Conservation (phyloP, 2,888 invertebrate genomes). For the Aricia artaxerxes region DNA sequence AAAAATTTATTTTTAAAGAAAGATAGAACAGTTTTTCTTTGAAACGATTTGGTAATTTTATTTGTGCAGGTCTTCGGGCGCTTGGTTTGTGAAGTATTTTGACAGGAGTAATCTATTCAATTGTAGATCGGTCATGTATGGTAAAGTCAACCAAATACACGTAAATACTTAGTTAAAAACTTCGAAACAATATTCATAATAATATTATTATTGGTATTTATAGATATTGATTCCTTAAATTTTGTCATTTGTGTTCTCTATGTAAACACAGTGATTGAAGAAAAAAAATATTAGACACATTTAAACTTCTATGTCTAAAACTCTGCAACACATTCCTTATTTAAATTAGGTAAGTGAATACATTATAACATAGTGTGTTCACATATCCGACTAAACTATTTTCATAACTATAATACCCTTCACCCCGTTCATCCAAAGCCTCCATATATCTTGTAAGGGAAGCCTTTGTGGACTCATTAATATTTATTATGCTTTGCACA, state of each 20-base stretch:
- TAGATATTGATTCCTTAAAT: too few relatives aligned
- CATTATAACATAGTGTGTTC: not conserved
- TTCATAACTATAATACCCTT: constrained; percentile 15
- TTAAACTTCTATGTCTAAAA: not conserved
- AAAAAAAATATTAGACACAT: too few relatives aligned
- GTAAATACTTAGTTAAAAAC: too few relatives aligned
- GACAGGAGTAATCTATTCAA: too few relatives aligned
- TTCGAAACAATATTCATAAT: too few relatives aligned
- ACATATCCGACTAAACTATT: not conserved
- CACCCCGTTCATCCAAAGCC: not conserved
- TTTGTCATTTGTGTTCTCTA: too few relatives aligned
- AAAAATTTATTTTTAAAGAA: not conserved
- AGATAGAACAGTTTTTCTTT: not conserved
- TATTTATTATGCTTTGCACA: constrained; percentile 23
- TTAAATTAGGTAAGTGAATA: not conserved
- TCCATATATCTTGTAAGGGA: not conserved
- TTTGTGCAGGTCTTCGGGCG: too few relatives aligned
- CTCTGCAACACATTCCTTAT: not conserved
- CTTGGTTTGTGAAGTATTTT: too few relatives aligned
- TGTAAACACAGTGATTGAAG: too few relatives aligned
- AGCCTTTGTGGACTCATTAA: constrained; percentile 21
- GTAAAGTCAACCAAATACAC: too few relatives aligned
- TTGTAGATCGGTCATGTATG: too few relatives aligned
- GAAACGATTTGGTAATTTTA: not conserved
- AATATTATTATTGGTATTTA: too few relatives aligned